Evolutionary conservation across 2,888 invertebrate species (phyloP).

Genomic region (Lasioglossum malachurum): DNA sequence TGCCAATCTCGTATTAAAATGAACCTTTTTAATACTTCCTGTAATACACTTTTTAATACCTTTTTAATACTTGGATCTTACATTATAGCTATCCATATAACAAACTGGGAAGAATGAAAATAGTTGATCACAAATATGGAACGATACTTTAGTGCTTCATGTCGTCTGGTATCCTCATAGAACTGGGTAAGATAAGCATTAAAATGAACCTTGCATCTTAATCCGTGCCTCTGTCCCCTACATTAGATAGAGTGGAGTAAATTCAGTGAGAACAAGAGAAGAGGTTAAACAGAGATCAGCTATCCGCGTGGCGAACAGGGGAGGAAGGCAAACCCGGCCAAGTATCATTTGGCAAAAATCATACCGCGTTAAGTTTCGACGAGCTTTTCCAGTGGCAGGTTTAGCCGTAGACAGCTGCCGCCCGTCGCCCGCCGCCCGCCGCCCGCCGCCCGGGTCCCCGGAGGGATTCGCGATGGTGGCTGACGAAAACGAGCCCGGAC

Average conservation of each 20-base stretch:
- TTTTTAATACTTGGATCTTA: neutral
- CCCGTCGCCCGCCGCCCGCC: neutral
- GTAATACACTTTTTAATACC: too few species aligned
- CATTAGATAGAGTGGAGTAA: neutral
- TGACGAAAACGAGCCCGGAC: constrained; percentile 83
- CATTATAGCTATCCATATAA: neutral
- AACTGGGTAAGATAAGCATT: neutral
- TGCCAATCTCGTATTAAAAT: too few species aligned
- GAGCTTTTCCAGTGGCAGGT: constrained; percentile 77
- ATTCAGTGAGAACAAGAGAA: neutral
- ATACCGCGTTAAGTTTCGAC: constrained; percentile 74
- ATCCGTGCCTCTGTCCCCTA: neutral
- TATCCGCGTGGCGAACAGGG: neutral
- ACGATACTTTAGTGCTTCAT: too few species aligned
- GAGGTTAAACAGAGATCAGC: constrained; percentile 10
- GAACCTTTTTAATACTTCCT: neutral
- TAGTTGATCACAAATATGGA: neutral
- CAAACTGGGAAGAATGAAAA: neutral
- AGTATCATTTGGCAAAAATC: constrained; percentile 64
- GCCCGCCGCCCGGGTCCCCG: constrained; percentile 74
- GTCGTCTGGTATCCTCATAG: too few species aligned
- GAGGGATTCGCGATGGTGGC: constrained; percentile 76
- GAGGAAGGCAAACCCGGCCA: constrained; percentile 8
- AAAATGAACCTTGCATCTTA: neutral
- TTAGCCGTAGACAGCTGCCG: constrained; percentile 81